Evolutionary conservation across 2,113 vertebrate genomes (phyloP), one percentile per base, ranked within the genome.

Genomic region (Tiliqua scincoides): DNA sequence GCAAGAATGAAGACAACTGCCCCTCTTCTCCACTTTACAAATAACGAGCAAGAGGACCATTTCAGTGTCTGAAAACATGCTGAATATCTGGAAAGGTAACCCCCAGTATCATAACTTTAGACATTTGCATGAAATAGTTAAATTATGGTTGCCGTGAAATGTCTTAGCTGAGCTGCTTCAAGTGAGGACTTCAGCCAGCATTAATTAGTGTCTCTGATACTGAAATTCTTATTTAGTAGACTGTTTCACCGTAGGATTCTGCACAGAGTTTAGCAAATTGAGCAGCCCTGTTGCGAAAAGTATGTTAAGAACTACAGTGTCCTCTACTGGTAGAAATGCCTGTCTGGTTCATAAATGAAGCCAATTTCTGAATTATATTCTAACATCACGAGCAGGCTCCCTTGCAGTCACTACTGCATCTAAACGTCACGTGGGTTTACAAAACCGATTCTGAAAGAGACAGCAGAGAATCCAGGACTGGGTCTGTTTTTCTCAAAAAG

Each of bases 141-240:
- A 89, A 35, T 48, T 85, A 83, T 25, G 20, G 63, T 23, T 87
- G 59, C 80, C 92, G 43, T 62, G 52, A 86, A 81, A 89, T 90
- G 84, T 37, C 9, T 35, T 83, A 87, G 85, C 86, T 90, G 21
- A 81, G 90, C 84, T 87, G 59, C 65, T 90, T 54, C 83, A 89
- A 90, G 87, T 74, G 90, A 93, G 89, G 74, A 89, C 76, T 87
- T 91, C 72, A 84, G 30, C 20, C 74, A 65, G 63, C 87, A 90
- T 84, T 90, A 91, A 93, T 89, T 90, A 92, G 82, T 12, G 84
- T 84, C 84, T 62, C 63, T 91, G 87, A 88, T 79, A 85, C 91
- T 92, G 86, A n/a, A 89, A 88, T 92, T 85, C 86, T 88, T 80
- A 89, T 48, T 21, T 81, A 82, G 71, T 57, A 3, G 2, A 85